phyloP scores from a whole-genome alignment of 2,888 invertebrate species.

The Erebia palarica region DNA sequence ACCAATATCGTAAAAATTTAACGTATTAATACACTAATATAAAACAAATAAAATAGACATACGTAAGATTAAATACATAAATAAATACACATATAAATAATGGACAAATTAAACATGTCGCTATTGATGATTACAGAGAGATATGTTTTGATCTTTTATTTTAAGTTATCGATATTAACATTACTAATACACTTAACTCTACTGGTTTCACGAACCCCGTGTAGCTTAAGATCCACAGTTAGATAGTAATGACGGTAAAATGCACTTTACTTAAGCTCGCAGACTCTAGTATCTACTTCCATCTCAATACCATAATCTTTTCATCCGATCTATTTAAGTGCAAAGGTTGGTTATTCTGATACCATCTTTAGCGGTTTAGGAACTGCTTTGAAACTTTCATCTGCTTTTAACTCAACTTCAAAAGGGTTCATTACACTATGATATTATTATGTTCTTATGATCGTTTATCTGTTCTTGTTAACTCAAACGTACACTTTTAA shows the following conservation, averaged over 20 bases:
- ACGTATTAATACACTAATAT: too few species aligned
- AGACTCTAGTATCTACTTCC: conserved; percentile 1
- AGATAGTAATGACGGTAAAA: conserved; percentile 17
- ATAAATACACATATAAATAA: too few species aligned
- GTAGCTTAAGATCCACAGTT: background rate
- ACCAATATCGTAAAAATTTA: too few species aligned
- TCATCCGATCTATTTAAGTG: conserved; percentile 24
- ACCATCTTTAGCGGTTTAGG: conserved; percentile 5
- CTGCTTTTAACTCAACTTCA: background rate
- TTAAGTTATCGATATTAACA: background rate
- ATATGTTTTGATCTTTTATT: background rate
- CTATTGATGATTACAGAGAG: too few species aligned
- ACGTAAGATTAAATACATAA: too few species aligned
- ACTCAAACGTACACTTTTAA: too few species aligned
- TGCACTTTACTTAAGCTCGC: conserved; percentile 12
- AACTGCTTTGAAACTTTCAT: background rate
- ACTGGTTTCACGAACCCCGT: background rate
- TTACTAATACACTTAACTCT: background rate
- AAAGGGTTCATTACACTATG: too few species aligned
- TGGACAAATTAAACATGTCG: too few species aligned
- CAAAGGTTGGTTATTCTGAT: conserved; percentile 20
- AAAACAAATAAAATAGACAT: too few species aligned
- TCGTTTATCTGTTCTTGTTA: too few species aligned
- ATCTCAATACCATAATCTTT: conserved; percentile 17
- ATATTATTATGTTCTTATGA: too few species aligned